Evolutionary conservation across 30 jellyfish, hydroid and myxozoan species (phyloP), one percentile per base, ranked within the genome.

Genomic region (Hydractinia echinata): DNA sequence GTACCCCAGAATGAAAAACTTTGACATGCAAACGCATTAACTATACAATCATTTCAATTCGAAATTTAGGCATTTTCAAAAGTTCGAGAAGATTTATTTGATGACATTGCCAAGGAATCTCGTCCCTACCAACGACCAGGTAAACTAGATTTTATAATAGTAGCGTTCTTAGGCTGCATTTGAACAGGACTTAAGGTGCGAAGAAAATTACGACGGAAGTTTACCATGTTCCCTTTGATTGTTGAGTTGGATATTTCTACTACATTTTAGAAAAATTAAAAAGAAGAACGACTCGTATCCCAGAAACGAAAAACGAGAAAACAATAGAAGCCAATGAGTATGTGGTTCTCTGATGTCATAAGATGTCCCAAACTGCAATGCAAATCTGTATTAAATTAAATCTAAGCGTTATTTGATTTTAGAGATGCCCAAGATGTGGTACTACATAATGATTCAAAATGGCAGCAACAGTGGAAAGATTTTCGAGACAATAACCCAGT

Each of bases 391-490:
- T 30, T 30, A 30, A 30, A 30, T 30, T 30, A 30, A 30, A 30
- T 30, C 44, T 30, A 30, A 30, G 44, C 44, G 39, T 64, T 13
- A n/a, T 6, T 64, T 6, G 19, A 14, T 5, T 62, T 7, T 60
- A 91, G 97, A 52, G 97, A 91, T 55, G 90, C 94, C 1, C 92
- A 89, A 66, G 97, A 94, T 51, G 89, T 91, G 21, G 97, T 91
- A 19, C 61, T 91, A 54, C 97, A 91, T 55, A 90, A 91, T 10
- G 97, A 91, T 54, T 91, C 97, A 64, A 91, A 91, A 82, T 91
- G 97, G 97, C 85, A 84, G 51, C 95, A 91, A 56, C 97, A 91
- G 73, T 91, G 97, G 97, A 91, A 91, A 55, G 95, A 91, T 39
- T 91, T 91, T 87, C 84, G 87, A 73, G 97, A 91, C 77, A 91